Percentiles rank a stretch among this genome's conserved stretches.
phyloP scores from a whole-genome alignment of 2,888 invertebrate species.

The Cephus rjabovi region DNA sequence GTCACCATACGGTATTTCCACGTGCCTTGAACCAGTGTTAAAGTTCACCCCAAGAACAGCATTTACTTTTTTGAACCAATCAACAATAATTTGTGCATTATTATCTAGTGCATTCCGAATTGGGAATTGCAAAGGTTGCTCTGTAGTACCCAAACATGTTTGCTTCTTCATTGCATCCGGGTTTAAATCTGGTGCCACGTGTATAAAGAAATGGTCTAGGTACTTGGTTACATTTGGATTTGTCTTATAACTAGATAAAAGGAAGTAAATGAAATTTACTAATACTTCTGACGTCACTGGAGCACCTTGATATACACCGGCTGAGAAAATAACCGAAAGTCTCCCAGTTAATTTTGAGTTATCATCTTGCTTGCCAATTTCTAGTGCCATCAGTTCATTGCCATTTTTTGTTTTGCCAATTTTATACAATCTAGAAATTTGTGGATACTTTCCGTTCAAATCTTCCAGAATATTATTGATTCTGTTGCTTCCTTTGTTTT shows the following conservation, averaged over 20 bases:
- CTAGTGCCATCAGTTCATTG: slow-evolving; percentile 48
- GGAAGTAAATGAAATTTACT: slow-evolving; percentile 49
- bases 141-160: slow-evolving; percentile 40
- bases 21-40: slow-evolving; percentile 55
- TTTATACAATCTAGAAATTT: slow-evolving; percentile 49
- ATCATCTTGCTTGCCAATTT: slow-evolving; percentile 46
- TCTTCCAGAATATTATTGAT: slow-evolving; percentile 45
- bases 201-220: slow-evolving; percentile 52
- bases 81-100: slow-evolving; percentile 42
- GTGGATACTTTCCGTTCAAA: slow-evolving; percentile 52
- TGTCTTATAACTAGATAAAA: slow-evolving; percentile 48
- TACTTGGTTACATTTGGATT: slow-evolving; percentile 42
- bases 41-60: slow-evolving; percentile 55
- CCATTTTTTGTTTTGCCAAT: slow-evolving; percentile 46
- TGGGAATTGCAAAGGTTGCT: slow-evolving; percentile 38
- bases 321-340: slow-evolving; percentile 54
- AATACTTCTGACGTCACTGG: slow-evolving; percentile 56
- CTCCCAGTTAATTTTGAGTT: slow-evolving; percentile 28
- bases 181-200: slow-evolving; percentile 55
- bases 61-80: slow-evolving; percentile 55
- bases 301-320: slow-evolving; percentile 51
- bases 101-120: slow-evolving; percentile 29
- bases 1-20: slow-evolving; percentile 56
- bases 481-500: slow-evolving; percentile 22
- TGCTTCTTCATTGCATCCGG: slow-evolving; percentile 36